Evolutionary conservation across 2,888 invertebrate genomes (phyloP).

Genomic region (Phoenoteleia sp.): DNA sequence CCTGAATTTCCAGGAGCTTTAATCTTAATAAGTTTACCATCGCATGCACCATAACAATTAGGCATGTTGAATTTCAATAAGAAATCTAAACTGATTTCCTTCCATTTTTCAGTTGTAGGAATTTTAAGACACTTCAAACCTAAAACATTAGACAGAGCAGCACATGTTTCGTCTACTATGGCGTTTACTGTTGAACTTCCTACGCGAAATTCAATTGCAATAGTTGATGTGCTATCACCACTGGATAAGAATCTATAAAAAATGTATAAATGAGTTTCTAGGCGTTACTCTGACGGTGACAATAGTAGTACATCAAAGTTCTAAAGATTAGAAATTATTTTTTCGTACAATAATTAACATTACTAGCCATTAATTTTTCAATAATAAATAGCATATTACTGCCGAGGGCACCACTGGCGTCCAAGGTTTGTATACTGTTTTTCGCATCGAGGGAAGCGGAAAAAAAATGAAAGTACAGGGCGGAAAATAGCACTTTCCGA

Average conservation of each 20-base stretch:
- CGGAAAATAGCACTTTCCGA: too few species aligned
- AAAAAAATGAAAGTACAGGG: too few species aligned
- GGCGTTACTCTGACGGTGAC: too few species aligned
- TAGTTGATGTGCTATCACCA: slow-evolving; percentile 36
- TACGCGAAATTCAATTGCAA: slow-evolving; percentile 46
- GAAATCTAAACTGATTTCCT: slow-evolving; percentile 44
- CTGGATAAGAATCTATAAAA: slow-evolving; percentile 54
- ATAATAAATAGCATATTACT: too few species aligned
- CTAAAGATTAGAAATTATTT: too few species aligned
- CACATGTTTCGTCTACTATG: slow-evolving; percentile 61
- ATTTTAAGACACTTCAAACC: slow-evolving; percentile 24
- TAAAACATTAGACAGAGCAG: slow-evolving; percentile 45
- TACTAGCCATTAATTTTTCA: too few species aligned
- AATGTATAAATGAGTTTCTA: too few species aligned
- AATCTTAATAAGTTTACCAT: slow-evolving; percentile 60
- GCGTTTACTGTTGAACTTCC: slow-evolving; percentile 51
- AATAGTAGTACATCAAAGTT: too few species aligned
- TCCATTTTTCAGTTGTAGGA: slow-evolving; percentile 55
- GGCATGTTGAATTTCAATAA: slow-evolving; percentile 66
- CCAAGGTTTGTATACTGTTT: too few species aligned
- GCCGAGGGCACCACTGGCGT: too few species aligned
- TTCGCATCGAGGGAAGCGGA: too few species aligned
- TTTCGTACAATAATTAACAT: too few species aligned
- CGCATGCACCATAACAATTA: slow-evolving; percentile 66
- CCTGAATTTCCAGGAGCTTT: slow-evolving; percentile 65